Percentiles rank a stretch among this genome's conserved stretches.
phyloP scores from a whole-genome alignment of 2,113 vertebrate genomes.

The Oryzias melastigma region DNA sequence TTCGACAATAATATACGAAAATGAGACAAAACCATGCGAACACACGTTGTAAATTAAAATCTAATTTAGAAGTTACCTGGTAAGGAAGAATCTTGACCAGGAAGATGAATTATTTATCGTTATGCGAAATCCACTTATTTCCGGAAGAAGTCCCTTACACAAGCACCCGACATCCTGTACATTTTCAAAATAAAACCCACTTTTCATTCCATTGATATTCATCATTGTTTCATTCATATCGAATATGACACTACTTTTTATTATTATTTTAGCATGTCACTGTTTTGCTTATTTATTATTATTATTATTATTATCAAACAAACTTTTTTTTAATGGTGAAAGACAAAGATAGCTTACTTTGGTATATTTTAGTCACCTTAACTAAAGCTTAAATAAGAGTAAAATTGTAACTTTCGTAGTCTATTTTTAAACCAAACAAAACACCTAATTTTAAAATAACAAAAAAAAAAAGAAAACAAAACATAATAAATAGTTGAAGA shows the following conservation, averaged over 20 bases:
- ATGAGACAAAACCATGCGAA: not conserved
- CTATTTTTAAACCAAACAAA: too few relatives aligned
- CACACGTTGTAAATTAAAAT: not conserved
- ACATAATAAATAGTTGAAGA: too few relatives aligned
- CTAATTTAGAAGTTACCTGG: slow-evolving; percentile 54
- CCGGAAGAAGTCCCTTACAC: slow-evolving; percentile 60
- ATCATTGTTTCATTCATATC: not conserved
- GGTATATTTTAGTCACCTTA: too few relatives aligned
- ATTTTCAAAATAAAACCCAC: slow-evolving; percentile 52
- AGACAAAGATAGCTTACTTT: too few relatives aligned
- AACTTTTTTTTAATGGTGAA: too few relatives aligned
- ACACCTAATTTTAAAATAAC: too few relatives aligned
- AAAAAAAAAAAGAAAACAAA: too few relatives aligned
- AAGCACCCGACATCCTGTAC: not conserved
- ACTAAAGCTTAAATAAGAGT: too few relatives aligned
- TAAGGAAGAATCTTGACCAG: slow-evolving; percentile 47
- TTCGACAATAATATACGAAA: not conserved
- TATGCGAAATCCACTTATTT: slow-evolving; percentile 61
- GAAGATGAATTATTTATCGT: slow-evolving; percentile 69
- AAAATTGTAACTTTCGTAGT: too few relatives aligned
- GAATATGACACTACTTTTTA: not conserved
- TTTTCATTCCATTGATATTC: not conserved
- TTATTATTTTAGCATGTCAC: too few relatives aligned
- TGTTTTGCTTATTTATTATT: too few relatives aligned
- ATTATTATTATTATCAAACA: too few relatives aligned